Percentiles rank a stretch among this genome's conserved stretches.
phyloP scores from a whole-genome alignment of 1,140 invertebrate genomes.

The fruit fly (Drosophila melanogaster) region Release_6_plus_ISO1_MT NT_033777.3:14681501-14682000 shows the following conservation, averaged over 20 bases:
- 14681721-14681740: conserved; percentile 30
- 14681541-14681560: background rate
- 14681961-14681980: conserved; percentile 15
- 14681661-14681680: conserved; percentile 49
- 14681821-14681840: conserved; percentile 52
- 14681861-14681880: conserved; percentile 43
- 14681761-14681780: conserved; percentile 70
- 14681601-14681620: conserved; percentile 25
- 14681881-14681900: conserved; percentile 11
- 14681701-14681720: conserved; percentile 72
- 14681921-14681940: conserved; percentile 13
- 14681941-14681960: conserved; percentile 22
- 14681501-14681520: conserved; percentile 65
- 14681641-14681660: conserved; percentile 45
- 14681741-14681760: conserved; percentile 8
- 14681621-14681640: conserved; percentile 14
- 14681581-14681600: conserved; percentile 5
- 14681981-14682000: conserved; percentile 27
- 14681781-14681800: conserved; percentile 81
- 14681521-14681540: conserved; percentile 65
- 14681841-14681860: conserved; percentile 12
- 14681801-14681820: conserved; percentile 43
- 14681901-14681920: background rate
- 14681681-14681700: conserved; percentile 40
- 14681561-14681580: conserved; percentile 11